These are phyloP conservation scores for Sander vitreus DNA, from an alignment of 2,113 vertebrate species.

Conservation along the genomic window DNA sequence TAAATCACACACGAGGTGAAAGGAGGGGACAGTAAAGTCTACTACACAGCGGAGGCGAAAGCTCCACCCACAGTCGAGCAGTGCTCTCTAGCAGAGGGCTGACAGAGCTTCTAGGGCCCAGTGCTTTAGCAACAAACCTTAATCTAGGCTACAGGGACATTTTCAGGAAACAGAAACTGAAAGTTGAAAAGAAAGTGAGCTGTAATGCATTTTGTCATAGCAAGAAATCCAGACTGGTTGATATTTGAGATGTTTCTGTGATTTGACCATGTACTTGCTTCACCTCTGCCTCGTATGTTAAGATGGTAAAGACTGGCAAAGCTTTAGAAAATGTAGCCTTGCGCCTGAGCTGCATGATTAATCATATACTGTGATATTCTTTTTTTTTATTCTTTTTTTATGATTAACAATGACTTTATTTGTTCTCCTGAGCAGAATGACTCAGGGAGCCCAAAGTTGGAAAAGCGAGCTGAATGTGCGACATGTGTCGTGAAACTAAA, in stretches of 20 bases:
- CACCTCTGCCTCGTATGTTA: background rate
- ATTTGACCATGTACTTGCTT: background rate
- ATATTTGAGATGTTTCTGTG: background rate
- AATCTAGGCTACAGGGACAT: background rate
- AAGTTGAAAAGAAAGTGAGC: background rate
- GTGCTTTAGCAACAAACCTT: background rate
- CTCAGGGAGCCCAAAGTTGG: background rate
- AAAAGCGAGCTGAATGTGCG: background rate
- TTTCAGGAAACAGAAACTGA: constrained; percentile 5
- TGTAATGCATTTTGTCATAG: background rate
- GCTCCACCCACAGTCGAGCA: constrained; percentile 49
- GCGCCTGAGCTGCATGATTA: constrained; percentile 23
- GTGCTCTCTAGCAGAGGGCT: constrained; percentile 45
- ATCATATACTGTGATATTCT: background rate
- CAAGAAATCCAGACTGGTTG: background rate
- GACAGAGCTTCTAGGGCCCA: constrained; percentile 33
- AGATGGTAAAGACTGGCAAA: background rate
- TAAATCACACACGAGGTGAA: constrained; percentile 52
- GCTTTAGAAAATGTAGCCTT: background rate
- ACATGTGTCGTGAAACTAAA: background rate
- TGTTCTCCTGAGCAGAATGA: background rate
- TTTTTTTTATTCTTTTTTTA: background rate
- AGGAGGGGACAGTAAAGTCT: constrained; percentile 39
- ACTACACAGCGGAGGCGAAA: constrained; percentile 38
- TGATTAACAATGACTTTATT: background rate